These are phyloP conservation scores for Eurystomus glaucurus DNA, from an alignment of 2,797 vertebrate species.

Conservation along the genomic window DNA sequence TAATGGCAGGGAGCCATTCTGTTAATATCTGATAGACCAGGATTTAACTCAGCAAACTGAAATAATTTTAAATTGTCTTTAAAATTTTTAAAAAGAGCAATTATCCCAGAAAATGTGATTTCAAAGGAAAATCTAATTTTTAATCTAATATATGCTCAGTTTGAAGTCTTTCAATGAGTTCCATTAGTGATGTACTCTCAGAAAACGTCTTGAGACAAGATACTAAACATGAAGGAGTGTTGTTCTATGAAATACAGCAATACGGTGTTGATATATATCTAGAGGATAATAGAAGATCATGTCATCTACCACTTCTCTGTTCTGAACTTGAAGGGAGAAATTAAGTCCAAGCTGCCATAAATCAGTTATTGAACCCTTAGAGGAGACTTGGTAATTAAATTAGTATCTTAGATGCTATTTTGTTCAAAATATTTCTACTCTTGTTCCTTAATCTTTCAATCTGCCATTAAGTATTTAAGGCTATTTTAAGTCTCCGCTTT, in stretches of 20 bases:
- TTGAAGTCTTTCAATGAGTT: conserved; percentile 25
- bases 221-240: conserved; percentile 27
- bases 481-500: conserved; percentile 56
- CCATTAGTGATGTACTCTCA: background rate
- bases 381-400: conserved; percentile 65
- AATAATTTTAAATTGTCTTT: background rate
- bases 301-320: conserved; percentile 24
- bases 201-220: conserved; percentile 47
- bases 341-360: conserved; percentile 18
- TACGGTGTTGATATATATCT: conserved; percentile 25
- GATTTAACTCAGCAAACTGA: background rate
- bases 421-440: conserved; percentile 47
- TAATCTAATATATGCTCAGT: conserved; percentile 16
- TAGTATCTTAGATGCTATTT: conserved; percentile 49
- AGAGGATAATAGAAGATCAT: conserved; percentile 24
- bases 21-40: background rate
- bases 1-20: background rate
- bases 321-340: conserved; percentile 31
- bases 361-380: conserved; percentile 26
- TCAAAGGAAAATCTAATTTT: conserved; percentile 34
- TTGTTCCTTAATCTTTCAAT: conserved; percentile 56
- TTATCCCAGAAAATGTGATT: conserved; percentile 35
- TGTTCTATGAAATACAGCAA: conserved; percentile 36
- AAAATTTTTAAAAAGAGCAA: background rate
- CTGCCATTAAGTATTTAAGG: conserved; percentile 62